Percentiles rank a stretch among this genome's conserved stretches.
Evolutionary conservation across 2,113 vertebrate species (phyloP).

Genomic region (Laticauda colubrina): DNA sequence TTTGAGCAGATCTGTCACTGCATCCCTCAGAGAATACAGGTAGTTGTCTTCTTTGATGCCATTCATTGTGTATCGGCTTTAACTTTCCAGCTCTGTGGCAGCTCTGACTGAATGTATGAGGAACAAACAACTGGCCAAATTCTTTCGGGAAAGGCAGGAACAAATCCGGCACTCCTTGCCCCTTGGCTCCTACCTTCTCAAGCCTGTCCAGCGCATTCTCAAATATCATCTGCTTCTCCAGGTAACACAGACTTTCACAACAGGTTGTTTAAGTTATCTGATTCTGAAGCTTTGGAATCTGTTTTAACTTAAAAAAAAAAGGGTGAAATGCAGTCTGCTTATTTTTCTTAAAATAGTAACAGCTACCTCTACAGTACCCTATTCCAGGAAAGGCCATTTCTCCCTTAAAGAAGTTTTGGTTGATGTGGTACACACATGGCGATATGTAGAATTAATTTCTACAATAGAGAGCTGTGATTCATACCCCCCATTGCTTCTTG

Average conservation of each 20-base stretch:
- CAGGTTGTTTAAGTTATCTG: not conserved
- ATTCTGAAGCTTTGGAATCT: not conserved
- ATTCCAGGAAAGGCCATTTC: not conserved
- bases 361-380: not conserved
- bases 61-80: not conserved
- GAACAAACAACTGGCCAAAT: conserved; percentile 87
- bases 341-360: not conserved
- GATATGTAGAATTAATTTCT: not conserved
- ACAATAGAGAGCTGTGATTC: not conserved
- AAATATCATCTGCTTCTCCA: conserved; percentile 96
- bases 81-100: conserved; percentile 81
- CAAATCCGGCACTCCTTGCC: conserved; percentile 84
- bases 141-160: conserved; percentile 90
- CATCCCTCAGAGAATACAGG: not conserved
- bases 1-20: not conserved
- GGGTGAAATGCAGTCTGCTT: not conserved
- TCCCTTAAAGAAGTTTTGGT: not conserved
- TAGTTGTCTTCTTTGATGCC: not conserved
- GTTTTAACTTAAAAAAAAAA: too few relatives aligned
- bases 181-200: conserved; percentile 91
- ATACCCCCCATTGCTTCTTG: not conserved
- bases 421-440: not conserved
- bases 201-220: conserved; percentile 95
- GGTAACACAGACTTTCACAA: conserved; percentile 65
- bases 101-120: conserved; percentile 91